Evolutionary conservation across 2,797 vertebrate genomes (phyloP), one percentile per base, ranked within the genome.

Genomic region (Macroramphosus scolopax): DNA sequence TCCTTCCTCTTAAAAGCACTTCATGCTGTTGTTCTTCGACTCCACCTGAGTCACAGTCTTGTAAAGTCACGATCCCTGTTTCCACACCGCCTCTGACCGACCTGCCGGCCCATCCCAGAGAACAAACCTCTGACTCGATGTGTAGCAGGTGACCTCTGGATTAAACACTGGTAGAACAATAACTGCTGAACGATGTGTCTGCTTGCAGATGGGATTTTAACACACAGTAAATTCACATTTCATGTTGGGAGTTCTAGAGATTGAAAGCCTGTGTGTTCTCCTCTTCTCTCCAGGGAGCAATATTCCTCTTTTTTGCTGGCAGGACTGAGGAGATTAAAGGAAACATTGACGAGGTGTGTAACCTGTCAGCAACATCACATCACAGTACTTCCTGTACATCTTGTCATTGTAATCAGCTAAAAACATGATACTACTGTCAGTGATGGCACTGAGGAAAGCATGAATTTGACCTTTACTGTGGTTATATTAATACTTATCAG

Each of bases 301-400:
- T 93, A 68, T 93, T 93, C 68, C 86, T 93, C 40, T 93, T 93
- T 79, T 93, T 93, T 55, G 91, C 91, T 1, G 92, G 92, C 56
- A 87, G 92, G 70, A 89, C 85, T 2, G 91, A 93, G 53, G 92
- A 92, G 59, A 92, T 93, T 73, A 93, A 92, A 81, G 92, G 92
- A 7, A 93, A 93, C 69, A 91, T 93, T 42, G 89, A 91, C 69
- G 85, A 91, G 89, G 92, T 92, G 38, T 2, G 75, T 71, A 47
- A n/a, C n/a, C n/a, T n/a, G n/a, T n/a, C n/a, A n/a, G n/a, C n/a
- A n/a, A n/a, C n/a, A n/a, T n/a, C n/a, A n/a, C n/a, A n/a, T n/a
- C n/a, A n/a, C n/a, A n/a, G n/a, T n/a, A n/a, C n/a, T n/a, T n/a
- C n/a, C n/a, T n/a, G n/a, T n/a, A n/a, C n/a, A n/a, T n/a, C n/a